Percentiles rank a stretch among this genome's conserved stretches.
phyloP scores from a whole-genome alignment of 1,140 invertebrate species.

The Ceratina australensis region DNA sequence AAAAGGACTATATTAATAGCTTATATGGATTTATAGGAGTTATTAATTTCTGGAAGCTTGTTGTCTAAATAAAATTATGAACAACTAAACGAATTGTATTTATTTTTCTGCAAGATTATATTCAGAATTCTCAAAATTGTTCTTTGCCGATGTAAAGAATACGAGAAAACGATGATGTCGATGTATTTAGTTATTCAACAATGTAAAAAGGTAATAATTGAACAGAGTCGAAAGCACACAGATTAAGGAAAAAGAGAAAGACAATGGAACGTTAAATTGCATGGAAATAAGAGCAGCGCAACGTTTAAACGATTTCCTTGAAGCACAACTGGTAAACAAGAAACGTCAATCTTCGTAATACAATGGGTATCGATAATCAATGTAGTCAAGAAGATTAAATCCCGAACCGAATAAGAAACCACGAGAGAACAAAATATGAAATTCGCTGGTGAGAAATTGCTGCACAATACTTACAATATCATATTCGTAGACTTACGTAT shows the following conservation, averaged over 20 bases:
- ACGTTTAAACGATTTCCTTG: neutral
- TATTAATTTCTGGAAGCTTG: too few relatives aligned
- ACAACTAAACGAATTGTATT: too few relatives aligned
- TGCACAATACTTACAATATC: neutral
- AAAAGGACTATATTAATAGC: too few relatives aligned
- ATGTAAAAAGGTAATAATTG: conserved; percentile 3
- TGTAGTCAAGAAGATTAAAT: neutral
- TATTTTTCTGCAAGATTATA: too few relatives aligned
- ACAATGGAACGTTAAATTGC: neutral
- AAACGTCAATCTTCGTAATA: conserved; percentile 13
- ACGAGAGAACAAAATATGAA: too few relatives aligned
- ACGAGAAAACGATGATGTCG: too few relatives aligned
- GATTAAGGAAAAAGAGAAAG: neutral
- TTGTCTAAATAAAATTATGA: too few relatives aligned
- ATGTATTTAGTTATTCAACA: neutral
- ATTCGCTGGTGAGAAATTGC: neutral
- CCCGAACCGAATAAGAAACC: neutral
- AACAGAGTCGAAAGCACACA: neutral
- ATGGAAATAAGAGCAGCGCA: neutral
- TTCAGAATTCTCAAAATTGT: too few relatives aligned
- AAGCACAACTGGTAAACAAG: neutral
- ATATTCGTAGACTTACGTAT: neutral
- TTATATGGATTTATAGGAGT: too few relatives aligned
- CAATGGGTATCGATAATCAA: conserved; percentile 16
- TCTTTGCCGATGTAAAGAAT: too few relatives aligned